Conservation (phyloP, 2,797 vertebrate species). For the Huso huso region DNA sequence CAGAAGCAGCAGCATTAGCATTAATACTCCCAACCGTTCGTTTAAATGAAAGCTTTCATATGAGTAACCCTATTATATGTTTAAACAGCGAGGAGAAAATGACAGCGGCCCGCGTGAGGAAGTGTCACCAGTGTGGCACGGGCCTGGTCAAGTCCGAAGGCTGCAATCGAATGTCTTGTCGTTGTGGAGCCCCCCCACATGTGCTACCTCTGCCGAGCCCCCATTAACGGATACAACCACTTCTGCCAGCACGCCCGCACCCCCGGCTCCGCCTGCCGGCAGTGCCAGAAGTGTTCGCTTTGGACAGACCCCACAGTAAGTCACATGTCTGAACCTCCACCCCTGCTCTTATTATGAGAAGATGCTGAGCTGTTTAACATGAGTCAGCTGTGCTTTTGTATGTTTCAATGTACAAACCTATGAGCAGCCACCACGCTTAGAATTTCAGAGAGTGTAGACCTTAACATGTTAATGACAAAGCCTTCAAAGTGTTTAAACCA, state of each 20-base stretch:
- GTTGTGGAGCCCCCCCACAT: conserved; percentile 91
- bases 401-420: too few relatives aligned
- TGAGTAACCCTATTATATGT: neutral
- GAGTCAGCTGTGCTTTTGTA: too few relatives aligned
- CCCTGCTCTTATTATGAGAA: too few relatives aligned
- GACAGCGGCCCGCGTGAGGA: conserved; percentile 87
- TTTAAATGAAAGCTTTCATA: too few relatives aligned
- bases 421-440: too few relatives aligned
- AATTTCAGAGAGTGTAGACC: too few relatives aligned
- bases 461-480: too few relatives aligned
- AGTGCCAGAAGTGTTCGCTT: conserved; percentile 86
- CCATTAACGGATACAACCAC: conserved; percentile 91
- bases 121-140: conserved; percentile 81
- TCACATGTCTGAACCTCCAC: neutral
- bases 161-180: conserved; percentile 94
- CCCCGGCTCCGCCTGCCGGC: conserved; percentile 82
- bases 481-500: too few relatives aligned
- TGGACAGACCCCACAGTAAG: conserved; percentile 93
- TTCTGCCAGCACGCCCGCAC: conserved; percentile 95
- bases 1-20: too few relatives aligned
- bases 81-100: conserved; percentile 81
- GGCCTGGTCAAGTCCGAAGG: conserved; percentile 92
- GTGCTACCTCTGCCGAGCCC: conserved; percentile 92
- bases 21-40: too few relatives aligned
- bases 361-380: too few relatives aligned